A percentile compares a stretch with the other conserved stretches of the same genome.
These are phyloP conservation scores for Gymnosoma rotundatum DNA, from an alignment of 2,888 invertebrate genomes.

Conservation along the genomic window DNA sequence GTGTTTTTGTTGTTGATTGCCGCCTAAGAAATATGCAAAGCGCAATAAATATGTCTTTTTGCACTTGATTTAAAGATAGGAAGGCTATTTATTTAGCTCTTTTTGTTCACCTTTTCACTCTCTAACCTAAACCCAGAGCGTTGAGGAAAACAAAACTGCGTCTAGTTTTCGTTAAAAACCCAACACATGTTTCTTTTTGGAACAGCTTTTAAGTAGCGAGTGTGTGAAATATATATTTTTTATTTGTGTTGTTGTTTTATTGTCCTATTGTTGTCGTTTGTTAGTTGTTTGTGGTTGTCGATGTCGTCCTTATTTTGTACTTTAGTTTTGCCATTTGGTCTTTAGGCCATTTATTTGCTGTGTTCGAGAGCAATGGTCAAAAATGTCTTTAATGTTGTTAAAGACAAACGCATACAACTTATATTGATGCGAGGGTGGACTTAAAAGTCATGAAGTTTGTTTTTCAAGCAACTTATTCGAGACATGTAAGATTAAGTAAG, in stretches of 20 bases:
- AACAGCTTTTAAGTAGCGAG: slow-evolving; percentile 36
- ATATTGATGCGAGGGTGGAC: slow-evolving; percentile 13
- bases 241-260: slow-evolving; percentile 28
- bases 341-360: slow-evolving; percentile 62
- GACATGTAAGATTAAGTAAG: too few relatives aligned
- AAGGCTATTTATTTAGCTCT: slow-evolving; percentile 71
- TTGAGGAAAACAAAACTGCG: slow-evolving; percentile 26
- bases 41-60: slow-evolving; percentile 82
- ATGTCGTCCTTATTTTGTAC: slow-evolving; percentile 68
- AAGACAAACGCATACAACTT: slow-evolving; percentile 50
- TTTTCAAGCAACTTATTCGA: too few relatives aligned
- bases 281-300: slow-evolving; percentile 66
- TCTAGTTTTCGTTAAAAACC: slow-evolving; percentile 27
- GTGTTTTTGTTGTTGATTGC: slow-evolving; percentile 60
- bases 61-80: slow-evolving; percentile 80
- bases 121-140: slow-evolving; percentile 21
- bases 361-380: slow-evolving; percentile 33
- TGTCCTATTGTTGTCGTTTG: slow-evolving; percentile 55
- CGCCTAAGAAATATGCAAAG: slow-evolving; percentile 72
- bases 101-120: slow-evolving; percentile 9
- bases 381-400: slow-evolving; percentile 44
- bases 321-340: slow-evolving; percentile 63
- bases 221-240: slow-evolving; percentile 22
- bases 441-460: too few relatives aligned
- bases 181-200: slow-evolving; percentile 17